phyloP scores from a whole-genome alignment of 2,113 vertebrate species.

The Colaptes auratus region DNA sequence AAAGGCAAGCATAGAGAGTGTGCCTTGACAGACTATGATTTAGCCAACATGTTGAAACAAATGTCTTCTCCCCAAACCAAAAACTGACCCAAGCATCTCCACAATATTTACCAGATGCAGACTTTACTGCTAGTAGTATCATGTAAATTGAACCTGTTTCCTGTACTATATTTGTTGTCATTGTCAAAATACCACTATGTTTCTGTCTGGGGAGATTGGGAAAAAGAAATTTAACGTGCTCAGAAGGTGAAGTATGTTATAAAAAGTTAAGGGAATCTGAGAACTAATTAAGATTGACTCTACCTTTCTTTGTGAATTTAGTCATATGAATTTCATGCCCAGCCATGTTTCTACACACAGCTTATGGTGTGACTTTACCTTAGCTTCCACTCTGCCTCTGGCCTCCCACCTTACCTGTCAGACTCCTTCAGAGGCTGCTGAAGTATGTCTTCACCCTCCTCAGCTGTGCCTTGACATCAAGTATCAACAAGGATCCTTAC shows the following conservation, averaged over 20 bases:
- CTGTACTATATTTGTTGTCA: neutral
- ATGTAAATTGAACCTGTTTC: neutral
- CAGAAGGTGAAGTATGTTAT: neutral
- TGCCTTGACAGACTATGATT: neutral
- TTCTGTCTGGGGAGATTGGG: neutral
- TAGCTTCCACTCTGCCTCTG: neutral
- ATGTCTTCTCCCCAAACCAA: neutral
- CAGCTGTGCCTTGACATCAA: neutral
- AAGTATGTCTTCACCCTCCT: neutral
- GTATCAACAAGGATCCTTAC: neutral
- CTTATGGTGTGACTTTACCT: neutral
- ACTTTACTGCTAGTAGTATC: neutral
- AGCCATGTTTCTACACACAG: neutral
- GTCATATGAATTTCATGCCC: neutral
- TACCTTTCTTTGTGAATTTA: neutral
- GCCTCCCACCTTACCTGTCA: neutral
- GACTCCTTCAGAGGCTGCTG: neutral
- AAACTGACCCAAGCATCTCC: neutral
- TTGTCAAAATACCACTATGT: neutral
- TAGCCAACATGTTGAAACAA: neutral
- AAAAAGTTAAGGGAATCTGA: neutral
- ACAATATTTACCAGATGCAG: neutral
- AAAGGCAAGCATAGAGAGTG: fast-evolving
- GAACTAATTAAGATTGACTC: neutral
- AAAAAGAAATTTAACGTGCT: neutral